These are phyloP conservation scores for Rhadinocentrus ornatus DNA, from an alignment of 2,797 vertebrate genomes.

Conservation along the genomic window DNA sequence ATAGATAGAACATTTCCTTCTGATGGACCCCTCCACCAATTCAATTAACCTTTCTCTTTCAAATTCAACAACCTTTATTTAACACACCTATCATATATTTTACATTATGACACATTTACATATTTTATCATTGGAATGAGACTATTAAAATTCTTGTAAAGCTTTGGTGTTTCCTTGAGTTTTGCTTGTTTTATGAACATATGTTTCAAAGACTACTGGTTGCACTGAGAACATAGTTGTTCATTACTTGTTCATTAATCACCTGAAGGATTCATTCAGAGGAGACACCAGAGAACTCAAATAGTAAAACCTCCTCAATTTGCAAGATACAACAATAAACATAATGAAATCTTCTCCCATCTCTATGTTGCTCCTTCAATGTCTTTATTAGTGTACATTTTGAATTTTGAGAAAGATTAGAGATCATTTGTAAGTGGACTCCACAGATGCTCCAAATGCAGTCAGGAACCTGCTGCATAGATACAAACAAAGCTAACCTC, in stretches of 20 bases:
- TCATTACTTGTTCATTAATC: too few relatives aligned
- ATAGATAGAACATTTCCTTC: constrained; percentile 29
- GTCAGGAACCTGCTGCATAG: too few relatives aligned
- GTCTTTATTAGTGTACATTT: not conserved
- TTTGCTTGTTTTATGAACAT: too few relatives aligned
- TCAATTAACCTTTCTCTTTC: constrained; percentile 25
- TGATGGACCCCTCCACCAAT: constrained; percentile 42
- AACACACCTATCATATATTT: constrained; percentile 7
- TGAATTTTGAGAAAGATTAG: not conserved
- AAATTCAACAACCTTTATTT: constrained; percentile 7
- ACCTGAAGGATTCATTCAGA: not conserved
- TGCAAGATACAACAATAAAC: too few relatives aligned
- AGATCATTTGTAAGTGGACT: not conserved
- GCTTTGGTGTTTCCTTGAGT: too few relatives aligned
- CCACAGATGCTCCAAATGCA: not conserved
- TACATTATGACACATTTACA: not conserved
- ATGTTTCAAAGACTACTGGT: too few relatives aligned
- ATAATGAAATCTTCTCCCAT: not conserved
- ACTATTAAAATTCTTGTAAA: too few relatives aligned
- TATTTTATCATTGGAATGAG: not conserved
- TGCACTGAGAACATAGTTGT: too few relatives aligned
- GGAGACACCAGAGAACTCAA: not conserved
- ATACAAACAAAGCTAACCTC: too few relatives aligned
- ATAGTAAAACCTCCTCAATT: not conserved
- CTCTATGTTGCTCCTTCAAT: not conserved